Evolutionary conservation across 2,113 vertebrate genomes (phyloP).

Genomic region (Labrus mixtus): DNA sequence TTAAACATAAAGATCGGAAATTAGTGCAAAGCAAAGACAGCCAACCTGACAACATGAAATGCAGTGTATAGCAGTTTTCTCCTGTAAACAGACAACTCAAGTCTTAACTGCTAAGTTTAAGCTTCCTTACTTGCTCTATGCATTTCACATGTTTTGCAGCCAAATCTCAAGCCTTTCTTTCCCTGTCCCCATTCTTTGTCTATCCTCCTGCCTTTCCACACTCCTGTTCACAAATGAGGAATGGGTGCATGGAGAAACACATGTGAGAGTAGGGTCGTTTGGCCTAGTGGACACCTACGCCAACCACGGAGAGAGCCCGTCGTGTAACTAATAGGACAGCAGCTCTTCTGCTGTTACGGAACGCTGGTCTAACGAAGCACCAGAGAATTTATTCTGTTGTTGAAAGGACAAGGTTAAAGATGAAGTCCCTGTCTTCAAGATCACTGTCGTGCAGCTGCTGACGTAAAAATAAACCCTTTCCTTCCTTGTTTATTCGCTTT

Average conservation of each 20-base stretch:
- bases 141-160: not conserved
- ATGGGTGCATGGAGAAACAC: not conserved
- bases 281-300: slow-evolving; percentile 13
- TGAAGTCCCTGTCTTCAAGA: slow-evolving; percentile 15
- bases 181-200: slow-evolving; percentile 3
- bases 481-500: too few species aligned
- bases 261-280: slow-evolving; percentile 3
- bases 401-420: slow-evolving; percentile 34
- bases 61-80: too few species aligned
- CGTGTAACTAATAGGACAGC: slow-evolving; percentile 11
- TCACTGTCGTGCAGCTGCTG: slow-evolving; percentile 19
- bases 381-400: slow-evolving; percentile 12
- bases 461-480: too few species aligned
- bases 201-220: not conserved
- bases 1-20: slow-evolving; percentile 32
- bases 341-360: not conserved
- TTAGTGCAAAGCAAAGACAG: not conserved
- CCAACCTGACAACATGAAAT: not conserved
- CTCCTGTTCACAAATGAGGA: slow-evolving; percentile 12
- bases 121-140: not conserved
- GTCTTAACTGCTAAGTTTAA: not conserved
- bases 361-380: slow-evolving; percentile 10
- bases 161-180: slow-evolving; percentile 4
- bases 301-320: slow-evolving; percentile 12
- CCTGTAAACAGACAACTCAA: too few species aligned